A percentile compares a stretch with the other conserved stretches of the same genome.
Evolutionary conservation across 2,113 vertebrate species (phyloP).

Genomic region (Amphiprion percula): DNA sequence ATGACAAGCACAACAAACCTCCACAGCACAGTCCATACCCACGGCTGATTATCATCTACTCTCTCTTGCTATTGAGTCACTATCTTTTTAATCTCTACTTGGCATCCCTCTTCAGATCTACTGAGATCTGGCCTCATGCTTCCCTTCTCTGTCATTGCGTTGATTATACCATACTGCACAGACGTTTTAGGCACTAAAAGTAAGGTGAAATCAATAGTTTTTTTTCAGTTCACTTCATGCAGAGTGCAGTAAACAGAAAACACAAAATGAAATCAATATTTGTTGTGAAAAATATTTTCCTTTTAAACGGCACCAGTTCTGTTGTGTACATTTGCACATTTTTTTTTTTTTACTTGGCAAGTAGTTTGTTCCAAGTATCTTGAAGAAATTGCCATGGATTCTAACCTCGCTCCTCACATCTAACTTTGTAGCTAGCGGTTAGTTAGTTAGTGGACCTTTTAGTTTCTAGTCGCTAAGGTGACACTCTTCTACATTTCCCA

Average conservation of each 20-base stretch:
- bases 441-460: no score
- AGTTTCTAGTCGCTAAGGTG: no score
- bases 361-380: no score
- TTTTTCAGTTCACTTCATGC: no score
- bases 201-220: no score
- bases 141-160: slow-evolving; percentile 2
- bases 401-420: no score
- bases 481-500: no score
- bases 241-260: not conserved
- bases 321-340: not conserved
- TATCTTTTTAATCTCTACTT: slow-evolving; percentile 2
- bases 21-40: not conserved
- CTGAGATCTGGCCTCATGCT: not conserved
- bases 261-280: not conserved
- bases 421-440: no score
- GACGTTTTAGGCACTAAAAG: no score
- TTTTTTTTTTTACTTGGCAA: not conserved
- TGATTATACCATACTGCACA: not conserved
- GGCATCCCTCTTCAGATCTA: slow-evolving; percentile 3
- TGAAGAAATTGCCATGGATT: no score
- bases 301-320: not conserved
- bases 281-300: not conserved
- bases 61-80: not conserved
- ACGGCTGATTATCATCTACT: slow-evolving; percentile 1
- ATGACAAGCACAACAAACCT: not conserved